phyloP scores from a whole-genome alignment of 2,797 vertebrate species.

The Rhinatrema bivittatum region DNA sequence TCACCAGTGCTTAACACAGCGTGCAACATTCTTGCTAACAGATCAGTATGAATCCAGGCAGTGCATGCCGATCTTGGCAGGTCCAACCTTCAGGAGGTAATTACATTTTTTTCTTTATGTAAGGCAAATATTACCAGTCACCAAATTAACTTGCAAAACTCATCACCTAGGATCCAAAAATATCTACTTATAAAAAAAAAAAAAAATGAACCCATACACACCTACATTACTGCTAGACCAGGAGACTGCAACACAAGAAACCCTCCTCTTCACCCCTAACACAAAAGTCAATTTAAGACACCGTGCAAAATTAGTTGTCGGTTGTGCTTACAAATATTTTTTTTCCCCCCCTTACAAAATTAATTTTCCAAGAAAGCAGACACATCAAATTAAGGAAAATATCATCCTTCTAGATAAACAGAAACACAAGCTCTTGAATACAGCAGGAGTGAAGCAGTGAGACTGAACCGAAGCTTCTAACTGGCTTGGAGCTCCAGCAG shows the following conservation, averaged over 20 bases:
- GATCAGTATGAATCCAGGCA: too few relatives aligned
- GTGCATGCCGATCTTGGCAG: too few relatives aligned
- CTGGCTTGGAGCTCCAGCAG: slow-evolving; percentile 5
- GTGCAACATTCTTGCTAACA: too few relatives aligned
- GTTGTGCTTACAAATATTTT: slow-evolving; percentile 15
- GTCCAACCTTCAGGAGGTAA: too few relatives aligned
- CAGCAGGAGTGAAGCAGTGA: slow-evolving; percentile 20
- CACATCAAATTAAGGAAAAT: slow-evolving; percentile 21
- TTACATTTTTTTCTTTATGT: too few relatives aligned
- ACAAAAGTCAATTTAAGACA: not conserved
- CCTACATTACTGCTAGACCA: not conserved
- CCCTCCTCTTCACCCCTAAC: not conserved
- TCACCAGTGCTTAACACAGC: too few relatives aligned
- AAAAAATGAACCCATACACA: too few relatives aligned
- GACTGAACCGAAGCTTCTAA: slow-evolving; percentile 16
- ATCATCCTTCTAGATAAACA: slow-evolving; percentile 19
- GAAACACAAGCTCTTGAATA: slow-evolving; percentile 19
- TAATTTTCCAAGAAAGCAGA: slow-evolving; percentile 28
- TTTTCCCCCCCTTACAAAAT: slow-evolving; percentile 27
- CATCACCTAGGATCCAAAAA: not conserved
- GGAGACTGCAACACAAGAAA: not conserved
- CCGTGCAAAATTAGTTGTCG: not conserved
- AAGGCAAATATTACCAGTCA: too few relatives aligned
- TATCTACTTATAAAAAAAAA: too few relatives aligned
- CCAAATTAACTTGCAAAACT: not conserved